A percentile compares a stretch with the other conserved stretches of the same genome.
Evolutionary conservation across 64 coral and sea anemone genomes (phyloP).

Genomic region (Acropora tenuis): DNA sequence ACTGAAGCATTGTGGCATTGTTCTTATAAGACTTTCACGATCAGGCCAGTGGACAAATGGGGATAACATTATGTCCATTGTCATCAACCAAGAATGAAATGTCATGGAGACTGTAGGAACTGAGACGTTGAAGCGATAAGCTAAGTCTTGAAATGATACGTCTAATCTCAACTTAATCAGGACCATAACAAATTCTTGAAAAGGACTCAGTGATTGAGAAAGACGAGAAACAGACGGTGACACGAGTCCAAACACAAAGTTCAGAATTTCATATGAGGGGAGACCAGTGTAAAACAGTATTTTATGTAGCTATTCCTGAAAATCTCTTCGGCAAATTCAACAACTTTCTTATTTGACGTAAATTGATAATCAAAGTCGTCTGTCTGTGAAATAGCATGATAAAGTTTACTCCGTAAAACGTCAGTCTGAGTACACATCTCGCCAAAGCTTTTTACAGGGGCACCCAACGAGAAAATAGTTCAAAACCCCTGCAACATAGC

Average conservation of each 20-base stretch:
- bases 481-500: no score
- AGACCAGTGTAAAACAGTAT: conserved; percentile 9
- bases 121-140: conserved; percentile 37
- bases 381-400: no score
- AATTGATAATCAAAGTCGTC: background rate
- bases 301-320: background rate
- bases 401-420: no score
- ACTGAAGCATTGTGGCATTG: conserved; percentile 16
- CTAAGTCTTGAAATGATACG: conserved; percentile 16
- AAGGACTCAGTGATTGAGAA: conserved; percentile 41
- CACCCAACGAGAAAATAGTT: no score
- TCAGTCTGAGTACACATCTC: no score
- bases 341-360: background rate
- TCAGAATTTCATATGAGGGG: background rate
- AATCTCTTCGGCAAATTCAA: background rate
- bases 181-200: conserved; percentile 47
- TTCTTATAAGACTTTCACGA: conserved; percentile 33
- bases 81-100: conserved; percentile 42
- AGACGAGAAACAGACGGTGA: conserved; percentile 17
- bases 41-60: conserved; percentile 25
- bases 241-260: background rate
- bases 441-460: no score
- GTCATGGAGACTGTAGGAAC: conserved; percentile 31
- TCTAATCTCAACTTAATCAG: conserved; percentile 33
- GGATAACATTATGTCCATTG: conserved; percentile 33